Percentiles rank a stretch among this genome's conserved stretches.
These are phyloP conservation scores for Pharmacophagus antenor DNA, from an alignment of 2,888 invertebrate species.

Conservation along the genomic window DNA sequence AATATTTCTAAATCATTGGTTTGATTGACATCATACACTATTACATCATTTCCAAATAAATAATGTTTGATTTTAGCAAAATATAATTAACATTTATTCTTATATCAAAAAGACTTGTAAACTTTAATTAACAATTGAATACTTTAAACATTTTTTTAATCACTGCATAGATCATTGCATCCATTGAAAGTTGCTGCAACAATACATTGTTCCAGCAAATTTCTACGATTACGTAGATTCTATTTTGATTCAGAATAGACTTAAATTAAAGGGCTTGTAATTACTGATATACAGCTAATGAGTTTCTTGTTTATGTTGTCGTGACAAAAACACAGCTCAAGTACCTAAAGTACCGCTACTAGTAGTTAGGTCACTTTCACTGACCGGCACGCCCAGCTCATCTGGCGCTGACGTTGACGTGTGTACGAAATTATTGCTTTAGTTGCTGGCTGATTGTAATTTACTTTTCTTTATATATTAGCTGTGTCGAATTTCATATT, in stretches of 20 bases:
- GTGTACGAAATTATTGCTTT: constrained; percentile 30
- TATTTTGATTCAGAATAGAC: neutral
- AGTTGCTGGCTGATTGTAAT: constrained; percentile 31
- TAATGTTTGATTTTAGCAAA: too few species aligned
- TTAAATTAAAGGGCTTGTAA: neutral
- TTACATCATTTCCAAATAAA: too few species aligned
- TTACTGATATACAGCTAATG: constrained; percentile 5
- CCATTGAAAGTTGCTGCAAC: too few species aligned
- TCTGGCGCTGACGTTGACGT: constrained; percentile 47
- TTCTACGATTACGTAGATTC: neutral
- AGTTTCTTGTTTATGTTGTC: constrained; percentile 14
- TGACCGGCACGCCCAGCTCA: constrained; percentile 48
- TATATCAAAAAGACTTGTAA: too few species aligned
- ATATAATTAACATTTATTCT: too few species aligned
- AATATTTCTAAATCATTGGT: too few species aligned
- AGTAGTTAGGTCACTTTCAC: constrained; percentile 70
- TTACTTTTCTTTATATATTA: constrained; percentile 31
- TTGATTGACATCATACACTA: too few species aligned
- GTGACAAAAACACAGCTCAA: constrained; percentile 20
- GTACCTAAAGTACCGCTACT: constrained; percentile 55
- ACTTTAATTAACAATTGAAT: too few species aligned
- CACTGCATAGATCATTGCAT: too few species aligned
- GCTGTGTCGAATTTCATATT: constrained; percentile 13
- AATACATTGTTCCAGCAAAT: neutral
- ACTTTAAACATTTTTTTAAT: too few species aligned